Evolutionary conservation across 2,797 vertebrate species (phyloP).

Genomic region (Catamblyrhynchus diadema): DNA sequence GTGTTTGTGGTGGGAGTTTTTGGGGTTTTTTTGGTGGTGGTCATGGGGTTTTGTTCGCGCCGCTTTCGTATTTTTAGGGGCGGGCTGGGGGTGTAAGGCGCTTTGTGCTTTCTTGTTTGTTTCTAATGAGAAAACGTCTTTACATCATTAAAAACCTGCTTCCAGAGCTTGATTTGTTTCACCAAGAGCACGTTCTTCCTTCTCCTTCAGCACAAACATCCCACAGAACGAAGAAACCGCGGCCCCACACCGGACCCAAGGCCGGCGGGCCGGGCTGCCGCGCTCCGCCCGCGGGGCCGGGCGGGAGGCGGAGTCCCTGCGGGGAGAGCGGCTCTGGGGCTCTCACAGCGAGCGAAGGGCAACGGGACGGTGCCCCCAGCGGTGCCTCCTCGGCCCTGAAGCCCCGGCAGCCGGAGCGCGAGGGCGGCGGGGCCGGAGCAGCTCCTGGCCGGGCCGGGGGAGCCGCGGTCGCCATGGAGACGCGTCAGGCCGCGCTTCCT

Average conservation of each 20-base stretch:
- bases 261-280: too few relatives aligned
- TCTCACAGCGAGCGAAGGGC: too few relatives aligned
- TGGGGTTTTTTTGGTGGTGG: neutral
- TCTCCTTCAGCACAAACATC: too few relatives aligned
- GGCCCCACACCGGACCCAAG: rapidly evolving
- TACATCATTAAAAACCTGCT: neutral
- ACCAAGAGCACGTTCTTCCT: neutral
- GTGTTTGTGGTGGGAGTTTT: too few relatives aligned
- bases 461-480: neutral
- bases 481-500: neutral
- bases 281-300: neutral
- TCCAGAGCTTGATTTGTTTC: neutral
- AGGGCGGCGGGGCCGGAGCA: too few relatives aligned
- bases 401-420: neutral
- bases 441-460: too few relatives aligned
- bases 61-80: rapidly evolving
- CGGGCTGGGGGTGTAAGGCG: rapidly evolving
- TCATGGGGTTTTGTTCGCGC: neutral
- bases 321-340: neutral
- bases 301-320: neutral
- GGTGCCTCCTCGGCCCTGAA: too few relatives aligned
- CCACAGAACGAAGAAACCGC: too few relatives aligned
- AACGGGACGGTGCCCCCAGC: neutral
- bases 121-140: rapidly evolving
- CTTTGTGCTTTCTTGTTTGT: neutral